Evolutionary conservation across 2,888 invertebrate genomes (phyloP).

Genomic region (Lymantria monacha): DNA sequence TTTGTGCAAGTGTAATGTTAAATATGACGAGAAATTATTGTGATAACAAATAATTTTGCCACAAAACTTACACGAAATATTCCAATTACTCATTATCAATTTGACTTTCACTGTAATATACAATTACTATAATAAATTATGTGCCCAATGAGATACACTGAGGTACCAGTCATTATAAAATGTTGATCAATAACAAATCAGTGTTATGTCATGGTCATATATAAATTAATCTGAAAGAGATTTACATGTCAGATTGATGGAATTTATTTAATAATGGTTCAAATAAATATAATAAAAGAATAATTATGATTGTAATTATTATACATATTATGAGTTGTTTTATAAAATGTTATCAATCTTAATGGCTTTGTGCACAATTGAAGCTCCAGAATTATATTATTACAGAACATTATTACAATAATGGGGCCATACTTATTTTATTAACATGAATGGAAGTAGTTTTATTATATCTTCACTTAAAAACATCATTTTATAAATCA

Average conservation of each 20-base stretch:
- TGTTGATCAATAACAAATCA: conserved; percentile 75
- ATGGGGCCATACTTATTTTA: conserved; percentile 49
- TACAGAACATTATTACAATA: conserved; percentile 42
- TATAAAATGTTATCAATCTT: conserved; percentile 43
- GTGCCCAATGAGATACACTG: conserved; percentile 53
- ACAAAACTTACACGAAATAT: conserved; percentile 23
- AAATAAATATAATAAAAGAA: conserved; percentile 29
- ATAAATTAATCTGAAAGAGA: conserved; percentile 63
- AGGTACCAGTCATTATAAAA: conserved; percentile 66
- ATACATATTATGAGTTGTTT: conserved; percentile 24
- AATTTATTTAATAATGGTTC: conserved; percentile 26
- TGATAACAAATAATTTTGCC: conserved; percentile 17
- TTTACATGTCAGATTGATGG: conserved; percentile 36
- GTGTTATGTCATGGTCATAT: conserved; percentile 69
- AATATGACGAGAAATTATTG: conserved; percentile 18
- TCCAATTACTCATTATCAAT: conserved; percentile 26
- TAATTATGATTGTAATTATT: conserved; percentile 35
- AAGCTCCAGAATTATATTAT: conserved; percentile 51
- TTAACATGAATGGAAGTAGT: conserved; percentile 53
- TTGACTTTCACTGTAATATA: conserved; percentile 60
- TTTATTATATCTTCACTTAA: conserved; percentile 43
- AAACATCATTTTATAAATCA: conserved; percentile 49
- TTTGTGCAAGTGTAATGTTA: conserved; percentile 40
- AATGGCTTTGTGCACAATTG: conserved; percentile 70
- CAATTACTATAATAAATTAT: conserved; percentile 52